Evolutionary conservation across 2,888 invertebrate genomes (phyloP), one percentile per base, ranked within the genome.

Genomic region (Cephus pygmeus): DNA sequence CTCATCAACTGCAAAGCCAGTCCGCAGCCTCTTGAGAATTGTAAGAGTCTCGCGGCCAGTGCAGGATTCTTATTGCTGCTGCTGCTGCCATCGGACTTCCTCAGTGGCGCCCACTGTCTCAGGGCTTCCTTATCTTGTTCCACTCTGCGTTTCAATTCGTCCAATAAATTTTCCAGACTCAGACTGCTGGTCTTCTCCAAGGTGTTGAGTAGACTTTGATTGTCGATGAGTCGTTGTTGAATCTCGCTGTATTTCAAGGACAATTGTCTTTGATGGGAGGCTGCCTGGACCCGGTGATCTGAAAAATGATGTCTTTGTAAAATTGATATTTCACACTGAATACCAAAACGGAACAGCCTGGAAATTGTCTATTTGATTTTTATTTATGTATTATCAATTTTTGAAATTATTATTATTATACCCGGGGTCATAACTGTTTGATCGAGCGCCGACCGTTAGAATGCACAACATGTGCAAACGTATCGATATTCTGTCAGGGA

Each of bases 71-170:
- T 90, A 73, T 84, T 80, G 56, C 84, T 83, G 0, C 85, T 78
- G 3, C 12, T 12, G 35, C 78, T n/a, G 68, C 79, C 85, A 31
- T 85, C 86, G n/a, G 85, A 86, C 82, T 93, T 93, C 78, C 93
- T 91, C 74, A 94, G 88, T 81, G 94, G 93, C 1, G 93, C 94
- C 91, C 94, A 94, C 88, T 94, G 93, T 86, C 94, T 93, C 73
- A 98, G 92, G 76, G 97, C 97, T 79, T 97, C 97, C 91, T 98
- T 98, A 92, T 98, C 98, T 88, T 96, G 96, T 90, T 98, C 97
- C 73, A 98, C 97, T 81, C 98, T 93, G 34, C 95, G 94, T 74
- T 96, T 95, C 69, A 98, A 92, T 71, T 94, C 93, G 69, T 95
- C 93, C 80, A 98, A 92, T 77, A 98, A 93, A 90, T 96, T 96